Evolutionary conservation across 2,888 invertebrate species (phyloP).

Genomic region (Lasioglossum lativentre): DNA sequence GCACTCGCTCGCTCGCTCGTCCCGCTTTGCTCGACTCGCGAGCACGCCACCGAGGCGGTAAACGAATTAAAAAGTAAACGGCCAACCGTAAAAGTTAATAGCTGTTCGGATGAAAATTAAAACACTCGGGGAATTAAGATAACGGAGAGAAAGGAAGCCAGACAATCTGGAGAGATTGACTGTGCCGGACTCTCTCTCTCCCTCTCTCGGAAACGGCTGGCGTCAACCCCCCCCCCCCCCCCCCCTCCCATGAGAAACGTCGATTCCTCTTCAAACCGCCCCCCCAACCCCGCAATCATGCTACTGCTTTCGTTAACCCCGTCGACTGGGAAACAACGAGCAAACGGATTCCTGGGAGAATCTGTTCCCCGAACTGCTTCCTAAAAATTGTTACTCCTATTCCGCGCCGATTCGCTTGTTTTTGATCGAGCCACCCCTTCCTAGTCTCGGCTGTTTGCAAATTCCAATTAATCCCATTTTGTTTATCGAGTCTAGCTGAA

Average conservation of each 20-base stretch:
- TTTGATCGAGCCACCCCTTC: background rate
- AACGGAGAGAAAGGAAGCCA: slow-evolving; percentile 66
- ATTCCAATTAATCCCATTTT: background rate
- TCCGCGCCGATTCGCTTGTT: background rate
- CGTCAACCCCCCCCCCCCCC: background rate
- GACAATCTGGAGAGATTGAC: slow-evolving; percentile 73
- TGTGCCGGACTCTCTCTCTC: slow-evolving; percentile 30
- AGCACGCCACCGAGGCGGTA: slow-evolving; percentile 67
- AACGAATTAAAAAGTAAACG: slow-evolving; percentile 84
- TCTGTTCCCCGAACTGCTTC: background rate
- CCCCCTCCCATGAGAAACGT: slow-evolving; percentile 42
- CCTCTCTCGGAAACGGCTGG: background rate
- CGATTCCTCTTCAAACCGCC: slow-evolving; percentile 41
- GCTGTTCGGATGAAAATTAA: slow-evolving; percentile 84
- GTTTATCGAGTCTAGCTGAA: background rate
- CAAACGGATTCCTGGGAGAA: background rate
- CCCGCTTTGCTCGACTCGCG: background rate
- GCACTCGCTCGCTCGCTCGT: background rate
- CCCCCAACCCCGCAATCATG: background rate
- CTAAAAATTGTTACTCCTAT: background rate
- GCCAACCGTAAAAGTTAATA: slow-evolving; percentile 83
- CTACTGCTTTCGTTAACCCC: slow-evolving; percentile 18
- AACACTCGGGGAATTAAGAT: slow-evolving; percentile 80
- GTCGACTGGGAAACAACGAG: background rate
- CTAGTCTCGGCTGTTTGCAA: background rate